These are phyloP conservation scores for Lerista edwardsae DNA, from an alignment of 2,797 vertebrate species.

Conservation along the genomic window DNA sequence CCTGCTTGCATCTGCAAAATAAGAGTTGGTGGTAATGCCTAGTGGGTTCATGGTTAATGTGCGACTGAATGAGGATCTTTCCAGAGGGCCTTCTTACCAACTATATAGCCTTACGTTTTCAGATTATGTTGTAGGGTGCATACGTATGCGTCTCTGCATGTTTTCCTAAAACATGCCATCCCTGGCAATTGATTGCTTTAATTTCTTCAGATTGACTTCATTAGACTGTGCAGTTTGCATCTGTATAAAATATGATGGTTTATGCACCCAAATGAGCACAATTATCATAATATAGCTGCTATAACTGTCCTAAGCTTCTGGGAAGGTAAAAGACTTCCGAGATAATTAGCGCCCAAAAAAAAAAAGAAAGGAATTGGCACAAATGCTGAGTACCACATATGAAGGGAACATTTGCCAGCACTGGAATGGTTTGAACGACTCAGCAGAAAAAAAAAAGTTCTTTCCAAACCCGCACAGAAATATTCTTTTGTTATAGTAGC, in stretches of 20 bases:
- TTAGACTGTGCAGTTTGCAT: constrained; percentile 23
- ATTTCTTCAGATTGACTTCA: constrained; percentile 45
- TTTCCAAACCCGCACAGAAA: background rate
- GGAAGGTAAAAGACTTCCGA: constrained; percentile 1
- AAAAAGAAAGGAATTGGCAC: background rate
- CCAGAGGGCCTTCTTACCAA: background rate
- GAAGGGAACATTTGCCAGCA: background rate
- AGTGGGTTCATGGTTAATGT: too few relatives aligned
- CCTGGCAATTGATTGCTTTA: constrained; percentile 42
- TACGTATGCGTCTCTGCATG: background rate
- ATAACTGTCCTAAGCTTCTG: background rate
- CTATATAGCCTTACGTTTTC: background rate
- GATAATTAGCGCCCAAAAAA: background rate
- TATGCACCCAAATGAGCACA: constrained; percentile 35
- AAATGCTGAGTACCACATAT: background rate
- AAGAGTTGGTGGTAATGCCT: too few relatives aligned
- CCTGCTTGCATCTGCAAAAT: too few relatives aligned
- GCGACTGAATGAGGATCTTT: background rate
- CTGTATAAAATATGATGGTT: constrained; percentile 36
- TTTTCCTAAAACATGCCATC: constrained; percentile 42
- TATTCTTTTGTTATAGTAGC: too few relatives aligned
- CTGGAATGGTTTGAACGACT: background rate
- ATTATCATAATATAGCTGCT: constrained; percentile 37
- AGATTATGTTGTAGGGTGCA: too few relatives aligned
- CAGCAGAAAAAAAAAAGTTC: background rate